Conservation (phyloP, 2,113 vertebrate species). For the Odocoileus virginianus region DNA sequence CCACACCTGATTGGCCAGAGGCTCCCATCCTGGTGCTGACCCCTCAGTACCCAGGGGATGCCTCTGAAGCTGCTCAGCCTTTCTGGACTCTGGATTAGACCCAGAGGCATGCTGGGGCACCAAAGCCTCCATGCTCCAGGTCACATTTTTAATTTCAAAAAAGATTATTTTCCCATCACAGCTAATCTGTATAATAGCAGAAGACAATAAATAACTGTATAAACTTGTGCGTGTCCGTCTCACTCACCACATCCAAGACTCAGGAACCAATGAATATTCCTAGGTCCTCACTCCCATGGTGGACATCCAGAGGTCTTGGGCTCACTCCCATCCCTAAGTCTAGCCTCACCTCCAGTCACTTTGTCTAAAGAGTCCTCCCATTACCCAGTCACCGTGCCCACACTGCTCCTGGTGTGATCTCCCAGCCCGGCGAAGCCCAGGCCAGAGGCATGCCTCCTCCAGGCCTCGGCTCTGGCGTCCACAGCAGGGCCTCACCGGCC, state of each 20-base stretch:
- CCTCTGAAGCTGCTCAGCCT: background rate
- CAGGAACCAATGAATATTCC: background rate
- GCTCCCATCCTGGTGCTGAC: background rate
- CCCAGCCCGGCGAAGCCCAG: background rate
- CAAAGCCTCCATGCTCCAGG: background rate
- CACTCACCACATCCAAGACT: too few relatives aligned
- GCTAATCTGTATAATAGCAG: fast-evolving
- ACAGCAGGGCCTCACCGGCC: too few relatives aligned
- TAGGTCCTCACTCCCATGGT: background rate
- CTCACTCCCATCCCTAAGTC: background rate
- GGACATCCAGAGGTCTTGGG: background rate
- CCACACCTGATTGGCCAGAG: background rate
- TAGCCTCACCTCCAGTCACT: background rate
- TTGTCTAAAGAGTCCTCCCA: background rate
- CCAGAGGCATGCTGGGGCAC: too few relatives aligned
- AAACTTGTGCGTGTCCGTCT: fast-evolving
- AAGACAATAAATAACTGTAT: background rate
- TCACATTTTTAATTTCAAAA: background rate
- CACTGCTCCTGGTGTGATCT: fast-evolving
- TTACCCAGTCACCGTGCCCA: fast-evolving
- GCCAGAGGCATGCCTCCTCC: background rate
- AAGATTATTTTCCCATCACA: background rate
- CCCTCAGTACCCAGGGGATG: fast-evolving
- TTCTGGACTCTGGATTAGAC: background rate
- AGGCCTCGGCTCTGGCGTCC: background rate